These are phyloP conservation scores for Anthopleura xanthogrammica DNA, from an alignment of 92 coral and sea anemone genomes.

Conservation along the genomic window DNA sequence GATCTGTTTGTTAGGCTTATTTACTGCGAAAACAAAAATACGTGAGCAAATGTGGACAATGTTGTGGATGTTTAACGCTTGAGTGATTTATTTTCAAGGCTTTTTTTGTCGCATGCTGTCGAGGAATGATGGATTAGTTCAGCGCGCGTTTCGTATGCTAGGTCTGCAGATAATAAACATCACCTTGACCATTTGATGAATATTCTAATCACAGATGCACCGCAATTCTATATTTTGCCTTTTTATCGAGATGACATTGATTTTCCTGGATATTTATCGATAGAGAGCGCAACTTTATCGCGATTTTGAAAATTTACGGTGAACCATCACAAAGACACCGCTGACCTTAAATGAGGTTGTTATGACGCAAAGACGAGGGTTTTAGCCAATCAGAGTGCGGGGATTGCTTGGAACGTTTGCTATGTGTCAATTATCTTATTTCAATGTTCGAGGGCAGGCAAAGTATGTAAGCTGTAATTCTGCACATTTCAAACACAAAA, in stretches of 20 bases:
- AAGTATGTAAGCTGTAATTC: slow-evolving; percentile 27
- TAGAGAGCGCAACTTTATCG: background rate
- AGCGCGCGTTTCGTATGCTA: background rate
- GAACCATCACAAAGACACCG: slow-evolving; percentile 34
- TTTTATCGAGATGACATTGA: background rate
- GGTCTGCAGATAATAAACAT: background rate
- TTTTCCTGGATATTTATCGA: background rate
- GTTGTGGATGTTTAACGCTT: slow-evolving; percentile 11
- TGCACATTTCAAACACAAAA: slow-evolving; percentile 22
- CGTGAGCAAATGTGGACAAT: slow-evolving; percentile 19
- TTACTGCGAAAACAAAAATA: slow-evolving; percentile 7
- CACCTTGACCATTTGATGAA: background rate
- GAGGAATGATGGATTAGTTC: background rate
- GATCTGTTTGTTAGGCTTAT: background rate
- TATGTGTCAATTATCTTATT: slow-evolving; percentile 91
- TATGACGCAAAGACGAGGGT: slow-evolving; percentile 48
- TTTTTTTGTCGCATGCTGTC: background rate
- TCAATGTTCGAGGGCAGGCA: slow-evolving; percentile 72
- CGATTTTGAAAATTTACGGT: slow-evolving; percentile 11
- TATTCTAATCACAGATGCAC: background rate
- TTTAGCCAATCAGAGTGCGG: slow-evolving; percentile 59
- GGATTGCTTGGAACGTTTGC: slow-evolving; percentile 60
- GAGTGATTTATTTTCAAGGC: background rate
- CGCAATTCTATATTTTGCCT: background rate
- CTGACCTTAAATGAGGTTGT: slow-evolving; percentile 63